phyloP scores from a whole-genome alignment of 2,797 vertebrate species.

The Pseudocheirus occidentalis region DNA sequence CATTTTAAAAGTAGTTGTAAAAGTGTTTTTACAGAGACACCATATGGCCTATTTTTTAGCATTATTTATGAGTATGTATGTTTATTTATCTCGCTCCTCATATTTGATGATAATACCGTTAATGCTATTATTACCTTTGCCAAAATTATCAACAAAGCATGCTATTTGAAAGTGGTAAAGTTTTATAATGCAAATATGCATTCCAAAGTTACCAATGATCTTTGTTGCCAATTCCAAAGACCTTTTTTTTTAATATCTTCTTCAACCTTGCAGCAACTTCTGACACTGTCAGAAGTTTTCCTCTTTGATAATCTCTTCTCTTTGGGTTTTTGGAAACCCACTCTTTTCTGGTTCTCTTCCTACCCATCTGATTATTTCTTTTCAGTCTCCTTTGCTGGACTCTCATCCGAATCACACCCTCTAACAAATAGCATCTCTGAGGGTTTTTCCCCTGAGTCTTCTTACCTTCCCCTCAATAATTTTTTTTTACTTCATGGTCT shows the following conservation, averaged over 20 bases:
- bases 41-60: background rate
- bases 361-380: too few relatives aligned
- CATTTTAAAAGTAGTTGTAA: background rate
- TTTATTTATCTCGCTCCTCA: constrained; percentile 25
- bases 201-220: background rate
- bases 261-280: background rate
- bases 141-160: constrained; percentile 28
- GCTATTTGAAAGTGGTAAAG: background rate
- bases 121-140: constrained; percentile 13
- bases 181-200: background rate
- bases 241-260: background rate
- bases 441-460: background rate
- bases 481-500: background rate
- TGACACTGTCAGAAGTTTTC: too few relatives aligned
- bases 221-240: background rate
- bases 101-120: background rate
- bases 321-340: too few relatives aligned
- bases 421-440: too few relatives aligned
- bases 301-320: too few relatives aligned
- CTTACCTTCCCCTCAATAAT: background rate
- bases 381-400: too few relatives aligned
- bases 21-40: background rate
- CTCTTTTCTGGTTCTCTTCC: too few relatives aligned
- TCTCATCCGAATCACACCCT: too few relatives aligned
- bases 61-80: constrained; percentile 18